Percentiles rank a stretch among this genome's conserved stretches.
phyloP scores from a whole-genome alignment of 37 sponge, comb jelly and placozoan species.

The Hormiphora californensis region DNA sequence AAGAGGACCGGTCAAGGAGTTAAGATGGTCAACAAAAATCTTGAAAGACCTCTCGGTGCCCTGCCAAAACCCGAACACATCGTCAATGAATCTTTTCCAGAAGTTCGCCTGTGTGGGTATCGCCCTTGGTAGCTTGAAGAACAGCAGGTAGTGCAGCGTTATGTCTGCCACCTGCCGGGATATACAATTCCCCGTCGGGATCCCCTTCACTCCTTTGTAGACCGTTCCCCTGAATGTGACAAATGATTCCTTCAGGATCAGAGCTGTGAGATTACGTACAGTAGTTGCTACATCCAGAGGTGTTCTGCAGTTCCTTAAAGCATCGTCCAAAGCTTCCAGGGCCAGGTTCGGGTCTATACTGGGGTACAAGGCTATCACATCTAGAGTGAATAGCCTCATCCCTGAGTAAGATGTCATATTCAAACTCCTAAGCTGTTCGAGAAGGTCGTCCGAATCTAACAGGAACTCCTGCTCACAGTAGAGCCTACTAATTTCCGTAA shows the following conservation, averaged over 20 bases:
- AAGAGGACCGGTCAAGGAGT: neutral
- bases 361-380: neutral
- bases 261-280: neutral
- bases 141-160: neutral
- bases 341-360: neutral
- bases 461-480: constrained; percentile 30
- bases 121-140: too few relatives aligned
- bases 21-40: neutral
- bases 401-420: too few relatives aligned
- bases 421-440: too few relatives aligned
- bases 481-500: neutral
- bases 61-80: neutral
- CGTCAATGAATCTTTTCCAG: neutral
- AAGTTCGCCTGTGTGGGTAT: too few relatives aligned
- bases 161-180: neutral
- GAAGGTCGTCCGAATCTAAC: neutral
- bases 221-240: neutral
- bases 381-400: neutral
- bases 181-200: neutral
- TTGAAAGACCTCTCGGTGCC: neutral
- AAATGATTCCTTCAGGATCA: neutral
- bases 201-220: neutral
- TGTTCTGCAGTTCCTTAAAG: neutral
- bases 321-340: neutral
- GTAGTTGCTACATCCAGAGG: neutral